Evolutionary conservation across 2,797 vertebrate species (phyloP).

Genomic region (Muraenolepis orangiensis): DNA sequence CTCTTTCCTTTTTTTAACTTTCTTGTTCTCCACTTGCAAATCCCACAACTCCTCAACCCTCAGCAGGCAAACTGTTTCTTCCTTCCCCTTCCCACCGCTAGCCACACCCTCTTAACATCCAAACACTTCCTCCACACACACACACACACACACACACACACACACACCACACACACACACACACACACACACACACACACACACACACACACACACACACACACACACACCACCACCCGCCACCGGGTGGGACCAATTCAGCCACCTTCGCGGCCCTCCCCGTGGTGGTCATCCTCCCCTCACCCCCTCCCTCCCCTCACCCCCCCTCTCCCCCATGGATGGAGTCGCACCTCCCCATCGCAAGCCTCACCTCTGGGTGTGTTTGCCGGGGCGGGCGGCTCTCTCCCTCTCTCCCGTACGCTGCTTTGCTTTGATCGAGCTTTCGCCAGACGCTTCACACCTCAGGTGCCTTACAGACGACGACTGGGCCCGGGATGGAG

Average conservation of each 20-base stretch:
- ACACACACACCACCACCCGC: background rate
- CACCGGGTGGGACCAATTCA: constrained; percentile 21
- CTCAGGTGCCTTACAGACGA: too few relatives aligned
- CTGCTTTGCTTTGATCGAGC: constrained; percentile 74
- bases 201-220: too few relatives aligned
- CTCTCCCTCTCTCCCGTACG: constrained; percentile 1
- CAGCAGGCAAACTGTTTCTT: constrained; percentile 9
- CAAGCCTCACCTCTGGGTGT: too few relatives aligned
- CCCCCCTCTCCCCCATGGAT: too few relatives aligned
- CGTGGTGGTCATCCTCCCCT: too few relatives aligned
- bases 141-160: too few relatives aligned
- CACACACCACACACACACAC: background rate
- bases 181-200: background rate
- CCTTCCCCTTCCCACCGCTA: too few relatives aligned
- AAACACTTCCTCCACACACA: too few relatives aligned
- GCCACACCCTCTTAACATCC: too few relatives aligned
- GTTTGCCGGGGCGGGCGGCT: too few relatives aligned
- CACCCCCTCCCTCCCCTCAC: background rate
- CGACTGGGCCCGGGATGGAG: too few relatives aligned
- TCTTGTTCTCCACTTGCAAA: constrained; percentile 23
- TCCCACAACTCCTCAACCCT: background rate
- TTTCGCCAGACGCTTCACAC: constrained; percentile 84
- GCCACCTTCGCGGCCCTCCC: constrained; percentile 4
- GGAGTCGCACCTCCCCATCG: too few relatives aligned
- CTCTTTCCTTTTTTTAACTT: constrained; percentile 30